These are phyloP conservation scores for Formica selysi DNA, from an alignment of 1,140 invertebrate genomes.

Conservation along the genomic window DNA sequence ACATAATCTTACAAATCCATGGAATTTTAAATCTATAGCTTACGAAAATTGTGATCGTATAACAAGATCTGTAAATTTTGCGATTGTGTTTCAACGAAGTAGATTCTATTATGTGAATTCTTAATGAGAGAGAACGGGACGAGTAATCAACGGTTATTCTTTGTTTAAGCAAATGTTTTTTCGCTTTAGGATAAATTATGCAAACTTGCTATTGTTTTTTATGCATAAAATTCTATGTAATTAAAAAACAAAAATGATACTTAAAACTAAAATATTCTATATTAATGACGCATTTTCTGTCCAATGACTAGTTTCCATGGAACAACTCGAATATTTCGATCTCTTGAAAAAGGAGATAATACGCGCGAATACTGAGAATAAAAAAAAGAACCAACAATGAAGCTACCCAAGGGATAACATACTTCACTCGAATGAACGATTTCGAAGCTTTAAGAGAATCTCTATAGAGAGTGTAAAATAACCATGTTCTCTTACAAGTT, in stretches of 20 bases:
- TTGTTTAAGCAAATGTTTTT: not conserved
- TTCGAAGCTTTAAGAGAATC: slow-evolving; percentile 1
- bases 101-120: not conserved
- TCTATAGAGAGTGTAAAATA: slow-evolving; percentile 21
- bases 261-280: not conserved
- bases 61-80: not conserved
- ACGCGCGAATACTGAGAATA: not conserved
- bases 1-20: not conserved
- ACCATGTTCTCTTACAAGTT: slow-evolving; percentile 16
- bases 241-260: slow-evolving; percentile 5
- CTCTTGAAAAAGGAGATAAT: not conserved
- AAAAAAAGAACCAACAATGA: not conserved
- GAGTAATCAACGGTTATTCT: not conserved
- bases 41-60: not conserved
- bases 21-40: not conserved
- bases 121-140: not conserved
- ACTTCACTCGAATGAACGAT: slow-evolving; percentile 2
- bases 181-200: not conserved
- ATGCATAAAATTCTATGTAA: not conserved
- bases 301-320: not conserved
- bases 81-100: not conserved
- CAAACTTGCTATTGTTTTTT: not conserved
- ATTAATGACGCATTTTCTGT: not conserved
- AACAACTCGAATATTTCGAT: slow-evolving; percentile 2
- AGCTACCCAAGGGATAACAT: not conserved